Evolutionary conservation across 1,140 invertebrate species (phyloP).

Genomic region (Drosophila suzukii): DNA sequence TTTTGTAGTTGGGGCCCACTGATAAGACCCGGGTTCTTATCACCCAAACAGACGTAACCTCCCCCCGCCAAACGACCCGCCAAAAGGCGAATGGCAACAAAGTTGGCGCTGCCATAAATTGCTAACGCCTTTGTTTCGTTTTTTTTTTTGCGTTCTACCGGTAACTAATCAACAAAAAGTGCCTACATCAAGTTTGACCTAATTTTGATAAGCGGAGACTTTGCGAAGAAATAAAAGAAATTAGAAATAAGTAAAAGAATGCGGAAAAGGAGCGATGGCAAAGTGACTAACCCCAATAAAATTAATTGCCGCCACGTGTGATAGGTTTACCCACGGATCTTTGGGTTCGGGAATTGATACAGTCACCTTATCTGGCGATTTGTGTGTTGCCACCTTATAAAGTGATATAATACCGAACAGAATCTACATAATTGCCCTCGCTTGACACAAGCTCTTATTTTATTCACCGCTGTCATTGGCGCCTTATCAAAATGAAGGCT

Average conservation of each 20-base stretch:
- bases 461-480: neutral
- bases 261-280: conserved; percentile 12
- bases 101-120: conserved; percentile 15
- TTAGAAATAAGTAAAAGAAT: conserved; percentile 2
- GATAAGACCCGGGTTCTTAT: conserved; percentile 43
- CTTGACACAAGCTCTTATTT: conserved; percentile 1
- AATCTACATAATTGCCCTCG: conserved; percentile 4
- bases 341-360: conserved; percentile 1
- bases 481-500: conserved; percentile 2
- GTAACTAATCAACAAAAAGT: conserved; percentile 66
- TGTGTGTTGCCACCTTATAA: neutral
- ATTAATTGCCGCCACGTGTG: conserved; percentile 47
- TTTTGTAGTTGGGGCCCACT: conserved; percentile 3
- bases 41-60: conserved; percentile 5
- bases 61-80: neutral
- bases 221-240: conserved; percentile 38
- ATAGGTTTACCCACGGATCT: neutral
- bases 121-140: conserved; percentile 11
- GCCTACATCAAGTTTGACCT: conserved; percentile 67
- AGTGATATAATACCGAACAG: conserved; percentile 2
- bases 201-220: conserved; percentile 71
- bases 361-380: conserved; percentile 1
- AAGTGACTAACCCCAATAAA: conserved; percentile 58
- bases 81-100: conserved; percentile 14
- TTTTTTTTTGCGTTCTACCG: conserved; percentile 4